Evolutionary conservation across 2,113 vertebrate species (phyloP).

Genomic region (Larimichthys polyactis): DNA sequence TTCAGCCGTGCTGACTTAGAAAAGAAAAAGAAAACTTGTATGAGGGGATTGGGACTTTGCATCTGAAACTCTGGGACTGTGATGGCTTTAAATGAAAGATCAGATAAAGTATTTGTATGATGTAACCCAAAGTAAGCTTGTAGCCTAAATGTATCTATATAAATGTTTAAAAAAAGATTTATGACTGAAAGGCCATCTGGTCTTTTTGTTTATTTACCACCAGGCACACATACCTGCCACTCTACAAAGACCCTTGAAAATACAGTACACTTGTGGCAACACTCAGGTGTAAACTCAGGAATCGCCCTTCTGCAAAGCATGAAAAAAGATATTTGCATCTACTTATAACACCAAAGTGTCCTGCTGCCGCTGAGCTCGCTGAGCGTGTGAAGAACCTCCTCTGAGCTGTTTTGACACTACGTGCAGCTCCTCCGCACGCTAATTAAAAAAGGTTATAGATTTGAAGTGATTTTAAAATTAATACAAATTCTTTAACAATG

Average conservation of each 20-base stretch:
- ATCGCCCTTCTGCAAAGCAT: slow-evolving; percentile 42
- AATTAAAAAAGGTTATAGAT: slow-evolving; percentile 1
- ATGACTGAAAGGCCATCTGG: background rate
- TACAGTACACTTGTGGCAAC: slow-evolving; percentile 18
- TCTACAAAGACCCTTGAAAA: slow-evolving; percentile 7
- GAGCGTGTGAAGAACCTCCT: slow-evolving; percentile 17
- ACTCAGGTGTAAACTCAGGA: slow-evolving; percentile 37
- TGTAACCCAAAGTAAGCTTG: background rate
- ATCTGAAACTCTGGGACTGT: background rate
- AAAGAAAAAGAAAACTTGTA: background rate
- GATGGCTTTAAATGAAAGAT: slow-evolving; percentile 6
- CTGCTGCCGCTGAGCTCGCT: slow-evolving; percentile 58
- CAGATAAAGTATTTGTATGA: background rate
- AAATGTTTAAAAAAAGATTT: background rate
- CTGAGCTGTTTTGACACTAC: background rate
- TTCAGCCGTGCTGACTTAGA: background rate
- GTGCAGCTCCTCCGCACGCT: slow-evolving; percentile 16
- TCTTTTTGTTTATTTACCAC: slow-evolving; percentile 15
- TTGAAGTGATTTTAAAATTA: slow-evolving; percentile 3
- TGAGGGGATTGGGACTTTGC: background rate
- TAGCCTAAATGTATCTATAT: background rate
- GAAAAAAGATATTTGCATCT: slow-evolving; percentile 45
- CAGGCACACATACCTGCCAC: background rate
- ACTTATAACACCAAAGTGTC: slow-evolving; percentile 41
- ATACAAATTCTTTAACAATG: slow-evolving; percentile 15